Percentiles rank a stretch among this genome's conserved stretches.
phyloP scores from a whole-genome alignment of 37 sponge, comb jelly and placozoan genomes.

The Tethya wilhelma region DNA sequence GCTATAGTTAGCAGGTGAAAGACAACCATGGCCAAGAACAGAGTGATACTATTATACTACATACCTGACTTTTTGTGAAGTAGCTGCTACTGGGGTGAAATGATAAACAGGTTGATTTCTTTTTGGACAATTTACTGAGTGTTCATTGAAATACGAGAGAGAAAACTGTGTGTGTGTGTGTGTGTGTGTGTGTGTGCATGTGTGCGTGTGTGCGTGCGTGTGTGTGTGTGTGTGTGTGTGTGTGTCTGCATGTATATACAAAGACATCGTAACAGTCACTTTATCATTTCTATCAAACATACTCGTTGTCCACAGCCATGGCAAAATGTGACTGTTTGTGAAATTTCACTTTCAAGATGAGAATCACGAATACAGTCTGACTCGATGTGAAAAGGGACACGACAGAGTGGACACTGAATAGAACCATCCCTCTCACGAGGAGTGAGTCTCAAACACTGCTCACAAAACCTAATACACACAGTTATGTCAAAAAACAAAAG shows the following conservation, averaged over 20 bases:
- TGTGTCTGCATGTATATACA: too few relatives aligned
- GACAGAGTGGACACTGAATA: slow-evolving; percentile 49
- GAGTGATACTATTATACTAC: not conserved
- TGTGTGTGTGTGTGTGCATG: too few relatives aligned
- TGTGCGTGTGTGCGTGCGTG: too few relatives aligned
- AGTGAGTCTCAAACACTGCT: slow-evolving; percentile 26
- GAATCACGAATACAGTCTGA: slow-evolving; percentile 1
- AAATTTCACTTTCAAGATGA: slow-evolving; percentile 28
- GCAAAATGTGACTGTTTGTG: slow-evolving; percentile 14
- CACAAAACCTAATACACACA: slow-evolving; percentile 32
- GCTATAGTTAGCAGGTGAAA: too few relatives aligned
- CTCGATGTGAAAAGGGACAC: not conserved
- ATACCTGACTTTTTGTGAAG: slow-evolving; percentile 25
- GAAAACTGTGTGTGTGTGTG: too few relatives aligned
- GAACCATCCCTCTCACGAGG: not conserved
- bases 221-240: too few relatives aligned
- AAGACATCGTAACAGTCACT: too few relatives aligned
- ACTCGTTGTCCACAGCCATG: slow-evolving; percentile 42
- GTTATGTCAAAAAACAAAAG: not conserved
- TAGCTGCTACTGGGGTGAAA: slow-evolving; percentile 26
- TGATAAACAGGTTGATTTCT: not conserved
- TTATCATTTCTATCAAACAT: too few relatives aligned
- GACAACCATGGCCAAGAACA: not conserved
- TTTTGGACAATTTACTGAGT: slow-evolving; percentile 8
- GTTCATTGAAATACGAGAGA: slow-evolving; percentile 42